Conservation (phyloP, 1,140 invertebrate genomes). For the Euglossa dilemma region DNA sequence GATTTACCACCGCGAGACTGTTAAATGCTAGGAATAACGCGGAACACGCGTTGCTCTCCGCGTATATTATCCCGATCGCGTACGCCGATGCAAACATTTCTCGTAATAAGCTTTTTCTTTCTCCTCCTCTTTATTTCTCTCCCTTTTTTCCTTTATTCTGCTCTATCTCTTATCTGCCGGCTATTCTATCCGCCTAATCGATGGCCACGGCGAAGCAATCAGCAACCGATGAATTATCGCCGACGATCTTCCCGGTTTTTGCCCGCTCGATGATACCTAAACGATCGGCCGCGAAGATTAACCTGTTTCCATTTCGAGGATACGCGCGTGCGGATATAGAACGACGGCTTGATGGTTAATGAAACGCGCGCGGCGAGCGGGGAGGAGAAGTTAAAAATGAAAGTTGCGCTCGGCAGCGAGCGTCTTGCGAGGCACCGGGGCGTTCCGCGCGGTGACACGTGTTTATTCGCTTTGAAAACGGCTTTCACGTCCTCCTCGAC, state of each 20-base stretch:
- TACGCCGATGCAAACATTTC: not conserved
- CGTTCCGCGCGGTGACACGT: not conserved
- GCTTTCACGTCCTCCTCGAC: not conserved
- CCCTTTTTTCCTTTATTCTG: not conserved
- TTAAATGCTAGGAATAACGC: constrained; percentile 12
- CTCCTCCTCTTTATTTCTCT: too few relatives aligned
- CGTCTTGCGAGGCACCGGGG: not conserved
- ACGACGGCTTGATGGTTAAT: too few relatives aligned
- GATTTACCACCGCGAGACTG: constrained; percentile 27
- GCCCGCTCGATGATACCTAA: not conserved
- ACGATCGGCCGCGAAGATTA: too few relatives aligned
- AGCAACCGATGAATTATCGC: not conserved
- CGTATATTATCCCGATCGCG: not conserved
- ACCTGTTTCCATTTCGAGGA: too few relatives aligned
- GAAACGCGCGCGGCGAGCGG: too few relatives aligned
- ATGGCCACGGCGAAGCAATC: not conserved
- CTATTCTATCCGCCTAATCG: not conserved
- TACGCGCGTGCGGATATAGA: too few relatives aligned
- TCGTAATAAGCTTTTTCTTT: not conserved
- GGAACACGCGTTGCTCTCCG: not conserved
- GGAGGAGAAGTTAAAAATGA: too few relatives aligned
- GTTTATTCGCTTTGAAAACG: not conserved
- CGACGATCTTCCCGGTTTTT: not conserved
- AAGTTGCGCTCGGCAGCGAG: not conserved
- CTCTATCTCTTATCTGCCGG: not conserved